These are phyloP conservation scores for Amphipoea oculea DNA, from an alignment of 2,888 invertebrate species.

Conservation along the genomic window DNA sequence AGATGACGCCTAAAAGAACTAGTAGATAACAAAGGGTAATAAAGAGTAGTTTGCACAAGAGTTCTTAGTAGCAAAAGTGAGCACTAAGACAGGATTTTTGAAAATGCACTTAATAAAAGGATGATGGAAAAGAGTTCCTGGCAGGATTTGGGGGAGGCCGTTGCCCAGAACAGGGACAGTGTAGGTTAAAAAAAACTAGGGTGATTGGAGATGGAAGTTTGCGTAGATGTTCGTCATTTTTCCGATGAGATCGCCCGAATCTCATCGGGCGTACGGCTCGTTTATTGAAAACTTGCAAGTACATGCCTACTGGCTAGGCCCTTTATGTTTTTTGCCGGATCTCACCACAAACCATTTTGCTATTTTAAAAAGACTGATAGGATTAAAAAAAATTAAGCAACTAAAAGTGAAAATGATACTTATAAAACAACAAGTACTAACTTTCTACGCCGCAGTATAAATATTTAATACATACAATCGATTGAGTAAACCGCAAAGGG, in stretches of 20 bases:
- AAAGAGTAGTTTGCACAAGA: too few species aligned
- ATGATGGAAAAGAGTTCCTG: too few species aligned
- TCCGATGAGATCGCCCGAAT: background rate
- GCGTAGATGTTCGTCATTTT: background rate
- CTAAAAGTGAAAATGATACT: background rate
- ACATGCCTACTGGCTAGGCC: background rate
- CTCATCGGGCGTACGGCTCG: background rate
- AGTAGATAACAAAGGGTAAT: too few species aligned
- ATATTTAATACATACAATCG: conserved; percentile 28
- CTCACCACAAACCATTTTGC: background rate
- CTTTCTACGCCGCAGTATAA: background rate
- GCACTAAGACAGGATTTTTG: too few species aligned
- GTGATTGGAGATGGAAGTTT: background rate
- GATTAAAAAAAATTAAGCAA: background rate
- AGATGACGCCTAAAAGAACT: too few species aligned
- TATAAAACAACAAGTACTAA: background rate
- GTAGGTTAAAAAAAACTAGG: too few species aligned
- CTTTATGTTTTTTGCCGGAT: background rate
- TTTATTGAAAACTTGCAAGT: too few species aligned
- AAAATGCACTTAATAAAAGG: too few species aligned
- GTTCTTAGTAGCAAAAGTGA: too few species aligned
- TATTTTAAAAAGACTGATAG: background rate
- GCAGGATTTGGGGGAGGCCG: too few species aligned
- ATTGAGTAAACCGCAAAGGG: conserved; percentile 27
- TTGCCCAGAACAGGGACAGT: too few species aligned